Evolutionary conservation across 2,888 invertebrate genomes (phyloP), one percentile per base, ranked within the genome.

Genomic region (Atrina japonica): DNA sequence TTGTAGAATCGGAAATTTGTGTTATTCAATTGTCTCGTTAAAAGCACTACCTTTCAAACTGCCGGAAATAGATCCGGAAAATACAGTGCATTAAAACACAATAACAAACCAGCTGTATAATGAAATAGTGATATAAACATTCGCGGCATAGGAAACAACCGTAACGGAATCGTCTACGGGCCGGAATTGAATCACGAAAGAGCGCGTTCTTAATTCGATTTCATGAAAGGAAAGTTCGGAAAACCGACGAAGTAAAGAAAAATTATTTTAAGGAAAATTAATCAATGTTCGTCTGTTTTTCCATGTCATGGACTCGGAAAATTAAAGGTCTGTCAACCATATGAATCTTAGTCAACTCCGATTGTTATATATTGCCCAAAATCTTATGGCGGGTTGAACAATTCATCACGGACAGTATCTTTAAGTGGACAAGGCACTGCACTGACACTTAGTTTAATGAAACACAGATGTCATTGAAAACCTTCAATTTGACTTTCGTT

Each of bases 21-120:
- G 66, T 70, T 70, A 70, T 59, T 60, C 69, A 59, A 70, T 65
- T 59, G 59, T 64, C 56, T 52, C 70, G 59, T 65, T 70, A 70
- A 70, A 70, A 70, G 70, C 70, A 56, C 45, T 47, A 49, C 45
- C 58, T 65, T 70, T 70, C 65, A 66, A 53, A 41, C n/a, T 47
- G 40, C 59, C 70, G 70, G 70, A 70, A 70, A 70, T 58, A 18
- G 66, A 35, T 25, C 65, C 70, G 70, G 70, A 64, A 59, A 53
- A 40, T 47, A 66, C 64, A 60, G 53, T 66, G 60, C 70, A 60
- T 66, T 65, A 59, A 70, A 70, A 65, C 52, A 70, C 65, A 60
- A 66, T 60, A 40, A 64, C 60, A 60, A 60, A 60, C 40, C 60
- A 60, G 25, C 43, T 40, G 40, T 25, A 47, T 43, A 60, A 43